These are phyloP conservation scores for Dasysyrphus tricinctus DNA, from an alignment of 2,888 invertebrate genomes.

Conservation along the genomic window DNA sequence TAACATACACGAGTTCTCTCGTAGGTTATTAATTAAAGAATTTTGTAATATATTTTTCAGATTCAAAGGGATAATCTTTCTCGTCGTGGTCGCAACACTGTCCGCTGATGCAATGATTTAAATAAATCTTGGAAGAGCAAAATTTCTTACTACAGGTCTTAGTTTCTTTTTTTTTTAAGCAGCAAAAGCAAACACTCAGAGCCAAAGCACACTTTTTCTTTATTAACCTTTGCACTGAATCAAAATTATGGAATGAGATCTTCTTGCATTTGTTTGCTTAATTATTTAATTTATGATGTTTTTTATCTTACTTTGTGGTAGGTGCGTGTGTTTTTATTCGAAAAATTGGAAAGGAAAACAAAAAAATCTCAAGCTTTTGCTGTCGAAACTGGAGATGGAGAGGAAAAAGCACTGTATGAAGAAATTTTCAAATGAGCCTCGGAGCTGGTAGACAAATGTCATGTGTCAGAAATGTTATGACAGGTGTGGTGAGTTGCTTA, in stretches of 20 bases:
- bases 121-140: conserved; percentile 11
- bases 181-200: conserved; percentile 34
- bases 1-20: conserved; percentile 9
- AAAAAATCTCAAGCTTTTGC: conserved; percentile 54
- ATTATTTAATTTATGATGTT: conserved; percentile 28
- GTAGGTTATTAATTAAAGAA: background rate
- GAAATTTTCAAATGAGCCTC: conserved; percentile 41
- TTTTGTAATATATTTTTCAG: background rate
- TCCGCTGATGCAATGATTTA: conserved; percentile 23
- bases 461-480: conserved; percentile 54
- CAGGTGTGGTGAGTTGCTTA: conserved; percentile 47
- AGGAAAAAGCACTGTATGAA: conserved; percentile 62
- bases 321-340: conserved; percentile 15
- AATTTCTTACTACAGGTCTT: conserved; percentile 17
- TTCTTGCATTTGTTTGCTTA: conserved; percentile 1
- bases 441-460: conserved; percentile 44
- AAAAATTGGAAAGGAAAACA: conserved; percentile 19
- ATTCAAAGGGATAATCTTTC: conserved; percentile 4
- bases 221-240: conserved; percentile 52
- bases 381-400: conserved; percentile 34
- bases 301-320: conserved; percentile 38
- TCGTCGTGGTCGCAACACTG: background rate
- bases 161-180: background rate
- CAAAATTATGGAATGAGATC: conserved; percentile 42
- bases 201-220: conserved; percentile 29